Conservation (phyloP, 1,140 invertebrate species). For the Xylocopa sonorina region DNA sequence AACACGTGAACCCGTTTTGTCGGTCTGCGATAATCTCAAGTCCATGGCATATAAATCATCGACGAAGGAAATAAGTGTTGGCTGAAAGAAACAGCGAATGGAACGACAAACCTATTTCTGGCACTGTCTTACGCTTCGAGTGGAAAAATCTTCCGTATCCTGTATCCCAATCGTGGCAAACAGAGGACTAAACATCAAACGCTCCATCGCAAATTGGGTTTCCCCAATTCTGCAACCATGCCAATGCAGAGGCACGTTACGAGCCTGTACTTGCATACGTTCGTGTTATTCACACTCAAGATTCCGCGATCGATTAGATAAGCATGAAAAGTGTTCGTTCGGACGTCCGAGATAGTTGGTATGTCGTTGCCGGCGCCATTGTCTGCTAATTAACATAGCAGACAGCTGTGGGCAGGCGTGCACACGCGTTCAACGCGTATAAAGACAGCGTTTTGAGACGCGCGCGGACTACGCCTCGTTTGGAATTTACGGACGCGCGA, state of each 20-base stretch:
- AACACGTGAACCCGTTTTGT: slow-evolving; percentile 39
- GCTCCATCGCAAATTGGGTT: too few species aligned
- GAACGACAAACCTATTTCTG: slow-evolving; percentile 2
- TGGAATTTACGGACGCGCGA: slow-evolving; percentile 34
- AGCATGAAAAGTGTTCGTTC: not conserved
- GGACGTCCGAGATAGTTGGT: slow-evolving; percentile 19
- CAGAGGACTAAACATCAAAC: too few species aligned
- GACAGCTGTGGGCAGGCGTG: slow-evolving; percentile 46
- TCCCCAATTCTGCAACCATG: too few species aligned
- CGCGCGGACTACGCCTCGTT: not conserved
- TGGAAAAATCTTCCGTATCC: too few species aligned
- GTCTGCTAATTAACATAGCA: slow-evolving; percentile 64
- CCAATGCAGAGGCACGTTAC: too few species aligned
- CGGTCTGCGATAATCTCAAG: slow-evolving; percentile 49
- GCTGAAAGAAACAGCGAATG: not conserved
- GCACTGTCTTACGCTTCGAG: too few species aligned
- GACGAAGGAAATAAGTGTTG: not conserved
- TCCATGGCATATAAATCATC: slow-evolving; percentile 12
- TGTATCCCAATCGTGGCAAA: too few species aligned
- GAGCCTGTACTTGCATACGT: too few species aligned
- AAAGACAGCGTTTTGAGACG: slow-evolving; percentile 35
- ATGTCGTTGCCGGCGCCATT: slow-evolving; percentile 50
- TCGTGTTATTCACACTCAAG: too few species aligned
- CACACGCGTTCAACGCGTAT: too few species aligned
- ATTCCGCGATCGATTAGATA: too few species aligned